phyloP scores from a whole-genome alignment of 2,888 invertebrate genomes.

The Bembecia ichneumoniformis region DNA sequence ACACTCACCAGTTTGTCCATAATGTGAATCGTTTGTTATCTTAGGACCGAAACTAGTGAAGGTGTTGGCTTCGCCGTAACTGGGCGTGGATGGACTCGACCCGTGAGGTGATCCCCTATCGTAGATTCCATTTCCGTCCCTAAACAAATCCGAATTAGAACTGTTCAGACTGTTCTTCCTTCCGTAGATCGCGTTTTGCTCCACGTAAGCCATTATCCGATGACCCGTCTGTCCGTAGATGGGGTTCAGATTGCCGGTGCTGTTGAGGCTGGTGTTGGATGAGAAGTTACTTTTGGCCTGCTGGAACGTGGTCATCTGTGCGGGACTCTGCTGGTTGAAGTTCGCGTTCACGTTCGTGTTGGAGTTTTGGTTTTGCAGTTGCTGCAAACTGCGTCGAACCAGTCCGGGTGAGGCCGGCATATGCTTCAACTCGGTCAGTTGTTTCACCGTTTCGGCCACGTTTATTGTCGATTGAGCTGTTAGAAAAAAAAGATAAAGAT shows the following conservation, averaged over 20 bases:
- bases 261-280: slow-evolving; percentile 45
- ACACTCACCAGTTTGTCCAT: slow-evolving; percentile 56
- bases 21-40: slow-evolving; percentile 46
- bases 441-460: slow-evolving; percentile 90
- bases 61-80: slow-evolving; percentile 48
- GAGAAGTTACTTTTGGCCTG: slow-evolving; percentile 55
- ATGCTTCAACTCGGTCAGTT: slow-evolving; percentile 86
- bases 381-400: slow-evolving; percentile 69
- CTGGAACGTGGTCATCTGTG: slow-evolving; percentile 44
- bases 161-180: slow-evolving; percentile 54
- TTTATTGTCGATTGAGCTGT: slow-evolving; percentile 62
- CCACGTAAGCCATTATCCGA: slow-evolving; percentile 50
- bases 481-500: slow-evolving; percentile 19
- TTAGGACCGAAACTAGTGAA: slow-evolving; percentile 62
- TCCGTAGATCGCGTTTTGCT: slow-evolving; percentile 54
- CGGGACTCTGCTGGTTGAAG: slow-evolving; percentile 21
- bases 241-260: slow-evolving; percentile 57
- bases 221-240: slow-evolving; percentile 65
- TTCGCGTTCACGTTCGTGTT: slow-evolving; percentile 11
- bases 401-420: slow-evolving; percentile 89
- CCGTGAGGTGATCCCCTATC: slow-evolving; percentile 42
- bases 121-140: slow-evolving; percentile 34
- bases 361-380: slow-evolving; percentile 33
- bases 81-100: slow-evolving; percentile 57
- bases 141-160: slow-evolving; percentile 47